These are phyloP conservation scores for Lanistes nyassanus DNA, from an alignment of 1,140 invertebrate genomes.

Conservation along the genomic window DNA sequence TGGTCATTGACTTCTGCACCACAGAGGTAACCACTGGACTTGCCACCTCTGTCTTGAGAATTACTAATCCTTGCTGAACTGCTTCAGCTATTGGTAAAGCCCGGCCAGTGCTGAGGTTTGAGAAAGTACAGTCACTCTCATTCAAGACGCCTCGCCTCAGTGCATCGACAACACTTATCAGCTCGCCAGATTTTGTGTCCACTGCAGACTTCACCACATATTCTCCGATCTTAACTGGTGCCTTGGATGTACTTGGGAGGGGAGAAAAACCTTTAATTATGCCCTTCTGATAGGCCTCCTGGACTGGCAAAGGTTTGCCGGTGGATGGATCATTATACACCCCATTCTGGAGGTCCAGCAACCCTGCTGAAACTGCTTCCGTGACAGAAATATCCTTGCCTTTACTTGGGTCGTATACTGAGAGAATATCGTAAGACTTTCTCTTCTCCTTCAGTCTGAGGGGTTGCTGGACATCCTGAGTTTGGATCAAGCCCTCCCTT, in stretches of 20 bases:
- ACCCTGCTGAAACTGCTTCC: constrained; percentile 80
- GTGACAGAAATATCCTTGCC: constrained; percentile 79
- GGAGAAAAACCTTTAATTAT: constrained; percentile 71
- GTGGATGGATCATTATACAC: constrained; percentile 84
- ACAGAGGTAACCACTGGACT: constrained; percentile 81
- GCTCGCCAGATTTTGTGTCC: constrained; percentile 71
- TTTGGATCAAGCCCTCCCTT: constrained; percentile 76
- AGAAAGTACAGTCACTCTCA: constrained; percentile 39
- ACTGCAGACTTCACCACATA: constrained; percentile 39
- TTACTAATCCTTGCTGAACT: constrained; percentile 66
- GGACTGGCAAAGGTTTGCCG: constrained; percentile 73
- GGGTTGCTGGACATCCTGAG: constrained; percentile 68
- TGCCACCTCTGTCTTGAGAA: constrained; percentile 33
- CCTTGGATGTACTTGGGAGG: background rate
- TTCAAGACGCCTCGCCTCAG: constrained; percentile 80
- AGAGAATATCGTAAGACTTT: constrained; percentile 78
- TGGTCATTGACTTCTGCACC: constrained; percentile 82
- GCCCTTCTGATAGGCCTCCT: constrained; percentile 79
- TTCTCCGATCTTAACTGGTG: constrained; percentile 19
- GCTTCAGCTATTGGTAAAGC: constrained; percentile 84
- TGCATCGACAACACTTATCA: constrained; percentile 78
- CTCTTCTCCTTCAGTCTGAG: constrained; percentile 81
- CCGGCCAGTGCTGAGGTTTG: constrained; percentile 84
- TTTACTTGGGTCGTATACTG: constrained; percentile 83
- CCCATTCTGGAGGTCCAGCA: constrained; percentile 80